Base-by-base conservation (phyloP, 2,797 vertebrate species). In the Epinephelus coioides region DNA sequence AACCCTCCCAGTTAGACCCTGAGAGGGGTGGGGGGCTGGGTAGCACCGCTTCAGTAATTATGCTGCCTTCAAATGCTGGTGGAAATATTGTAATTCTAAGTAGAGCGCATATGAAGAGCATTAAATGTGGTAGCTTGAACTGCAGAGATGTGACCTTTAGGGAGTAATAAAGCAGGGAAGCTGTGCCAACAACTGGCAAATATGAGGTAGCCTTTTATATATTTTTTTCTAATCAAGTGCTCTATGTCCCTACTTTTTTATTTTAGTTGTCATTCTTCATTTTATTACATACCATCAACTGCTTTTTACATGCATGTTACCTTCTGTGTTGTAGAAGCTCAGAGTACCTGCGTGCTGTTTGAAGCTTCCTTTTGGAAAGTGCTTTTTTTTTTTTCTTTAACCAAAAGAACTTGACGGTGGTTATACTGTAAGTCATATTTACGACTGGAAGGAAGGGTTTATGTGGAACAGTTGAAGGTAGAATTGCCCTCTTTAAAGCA, bases 1-100 rank as follows among this genome's bases (percentile, higher is more conserved):
- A 95, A 92, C 91, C 88, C 87, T 88, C 90, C 88, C 73, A 86
- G 88, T 84, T 73, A 89, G 87, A 91, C 86, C 88, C 81, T 84
- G 82, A 76, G 72, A 79, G 91, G 89, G 85, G 43, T 46, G 62
- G 44, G 61, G 83, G 55, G 60, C 60, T 30, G 75, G 78, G 77
- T 81, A 81, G 72, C 65, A 27, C 44, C 43, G 40, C 80, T 86
- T 86, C 38, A 69, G 69, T 90, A 82, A 86, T 87, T 87, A 82
- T 76, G 66, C 81, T 86, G 78, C 84, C 73, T 86, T 88, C 82
- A 88, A 46, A 73, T 83, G 49, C 73, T 60, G 66, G 27, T 83
- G 74, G 82, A 87, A 87, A 80, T 76, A 74, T 72, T 77, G 53
- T 54, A 74, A 44, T 71, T 81, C 64, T 56, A 69, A 82, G 25